Evolutionary conservation across 92 coral and sea anemone genomes (phyloP), one percentile per base, ranked within the genome.

Genomic region (Paragorgia papillata): DNA sequence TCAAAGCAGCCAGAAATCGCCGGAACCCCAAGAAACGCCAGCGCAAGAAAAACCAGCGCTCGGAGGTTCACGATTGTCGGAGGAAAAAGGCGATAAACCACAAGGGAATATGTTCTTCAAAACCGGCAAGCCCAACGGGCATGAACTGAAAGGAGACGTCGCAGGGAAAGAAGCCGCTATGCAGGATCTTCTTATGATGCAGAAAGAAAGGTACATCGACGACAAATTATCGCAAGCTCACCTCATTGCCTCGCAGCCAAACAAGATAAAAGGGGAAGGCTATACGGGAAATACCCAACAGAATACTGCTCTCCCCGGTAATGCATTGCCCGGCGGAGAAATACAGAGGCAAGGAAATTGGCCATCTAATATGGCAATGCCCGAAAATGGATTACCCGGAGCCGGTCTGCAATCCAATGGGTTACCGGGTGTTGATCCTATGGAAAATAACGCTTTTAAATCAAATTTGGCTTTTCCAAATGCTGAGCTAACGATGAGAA

Each of bases 101-200:
- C 22, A 33, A 30, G 43, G 43, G 12, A 53, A 31, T 4, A 17
- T 49, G 9, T 9, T 21, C 26, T 10, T 71, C 12, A 53, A 55
- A 58, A 34, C 24, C 8, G 64, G 78, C n/a, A 71, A 71, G 20
- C 32, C 57, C 15, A 55, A 15, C 10, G 78, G 57, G 15, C 59
- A 68, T 46, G 62, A 29, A 9, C 35, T 71, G 51, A 71, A 71
- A 35, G 57, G 78, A 9, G 78, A 71, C 34, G 57, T 71, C 35
- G 78, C 78, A 12, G 78, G 78, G 2, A 17, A 55, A 22, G 78
- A 71, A 32, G 78, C 78, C 0, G 78, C 78, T 6, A 71, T 71
- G 78, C 44, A 71, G 12, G 78, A 71, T 34, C 19, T 71, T 29
- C 40, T 71, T n/a, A 32, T 71, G 78, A 24, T 71, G 2, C 64